These are phyloP conservation scores for Neomicropteryx cornuta DNA, from an alignment of 1,140 invertebrate species.

Conservation along the genomic window DNA sequence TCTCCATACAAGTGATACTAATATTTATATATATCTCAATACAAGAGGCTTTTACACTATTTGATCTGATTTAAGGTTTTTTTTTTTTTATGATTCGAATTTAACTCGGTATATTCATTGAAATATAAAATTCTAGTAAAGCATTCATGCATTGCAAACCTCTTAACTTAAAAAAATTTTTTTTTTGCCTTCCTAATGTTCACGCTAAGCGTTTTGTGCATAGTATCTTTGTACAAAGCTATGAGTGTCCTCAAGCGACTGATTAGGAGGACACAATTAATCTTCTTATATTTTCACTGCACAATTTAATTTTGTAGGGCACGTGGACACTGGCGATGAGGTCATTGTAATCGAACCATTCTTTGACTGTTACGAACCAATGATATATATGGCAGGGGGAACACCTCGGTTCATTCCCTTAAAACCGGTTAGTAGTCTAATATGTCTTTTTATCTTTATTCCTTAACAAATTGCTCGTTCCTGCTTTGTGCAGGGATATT, in stretches of 20 bases:
- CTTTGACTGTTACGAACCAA: constrained; percentile 96
- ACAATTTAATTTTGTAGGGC: constrained; percentile 45
- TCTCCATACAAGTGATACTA: too few relatives aligned
- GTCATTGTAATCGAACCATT: constrained; percentile 97
- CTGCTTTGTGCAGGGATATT: not conserved
- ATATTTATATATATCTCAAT: too few relatives aligned
- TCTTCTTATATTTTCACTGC: too few relatives aligned
- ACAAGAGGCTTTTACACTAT: too few relatives aligned
- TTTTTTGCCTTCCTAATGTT: not conserved
- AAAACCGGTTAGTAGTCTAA: constrained; percentile 50
- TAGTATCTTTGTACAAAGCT: too few relatives aligned
- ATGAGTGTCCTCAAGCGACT: too few relatives aligned
- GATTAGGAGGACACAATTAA: too few relatives aligned
- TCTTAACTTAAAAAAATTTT: not conserved
- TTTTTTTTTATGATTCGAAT: not conserved
- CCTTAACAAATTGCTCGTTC: not conserved
- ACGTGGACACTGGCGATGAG: constrained; percentile 77
- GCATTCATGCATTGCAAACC: not conserved
- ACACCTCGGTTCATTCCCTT: constrained; percentile 80
- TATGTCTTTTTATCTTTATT: constrained; percentile 1
- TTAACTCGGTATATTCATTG: too few relatives aligned
- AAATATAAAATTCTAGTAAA: too few relatives aligned
- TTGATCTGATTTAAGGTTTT: not conserved
- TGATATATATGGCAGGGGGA: constrained; percentile 83
- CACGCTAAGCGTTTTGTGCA: not conserved